Conservation (phyloP, 1,140 invertebrate genomes). For the Hylaeus volcanicus region DNA sequence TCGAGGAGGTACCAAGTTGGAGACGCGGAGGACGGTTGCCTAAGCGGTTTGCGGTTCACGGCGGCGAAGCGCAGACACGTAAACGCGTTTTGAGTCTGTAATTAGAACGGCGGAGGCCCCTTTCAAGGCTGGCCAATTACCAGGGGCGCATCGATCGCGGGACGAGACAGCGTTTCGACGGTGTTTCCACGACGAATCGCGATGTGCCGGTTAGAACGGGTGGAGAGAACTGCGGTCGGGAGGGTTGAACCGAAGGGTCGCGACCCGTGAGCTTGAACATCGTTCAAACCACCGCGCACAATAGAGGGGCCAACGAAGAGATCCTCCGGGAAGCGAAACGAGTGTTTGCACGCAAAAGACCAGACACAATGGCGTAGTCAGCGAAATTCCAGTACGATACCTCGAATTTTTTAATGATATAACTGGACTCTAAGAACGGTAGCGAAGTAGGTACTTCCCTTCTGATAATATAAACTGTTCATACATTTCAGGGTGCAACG, state of each 20-base stretch:
- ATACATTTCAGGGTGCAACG: no score
- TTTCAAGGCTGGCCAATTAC: slow-evolving; percentile 41
- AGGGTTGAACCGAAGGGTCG: slow-evolving; percentile 64
- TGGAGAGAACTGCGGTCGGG: slow-evolving; percentile 53
- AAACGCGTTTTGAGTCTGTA: not conserved
- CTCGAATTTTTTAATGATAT: no score
- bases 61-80: no score
- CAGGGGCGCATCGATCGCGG: slow-evolving; percentile 38
- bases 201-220: slow-evolving; percentile 42
- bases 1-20: no score
- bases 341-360: slow-evolving; percentile 32
- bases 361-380: slow-evolving; percentile 26
- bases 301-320: slow-evolving; percentile 44
- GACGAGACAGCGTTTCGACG: slow-evolving; percentile 29
- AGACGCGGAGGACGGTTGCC: no score
- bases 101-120: slow-evolving; percentile 30
- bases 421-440: no score
- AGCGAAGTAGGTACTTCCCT: no score
- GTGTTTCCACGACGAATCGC: slow-evolving; percentile 30
- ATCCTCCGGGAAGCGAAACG: slow-evolving; percentile 21
- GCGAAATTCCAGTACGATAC: no score
- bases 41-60: no score
- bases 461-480: no score
- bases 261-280: slow-evolving; percentile 60
- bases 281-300: slow-evolving; percentile 63